Evolutionary conservation across 1,140 invertebrate genomes (phyloP), one percentile per base, ranked within the genome.

Genomic region (Coelopa frigida): DNA sequence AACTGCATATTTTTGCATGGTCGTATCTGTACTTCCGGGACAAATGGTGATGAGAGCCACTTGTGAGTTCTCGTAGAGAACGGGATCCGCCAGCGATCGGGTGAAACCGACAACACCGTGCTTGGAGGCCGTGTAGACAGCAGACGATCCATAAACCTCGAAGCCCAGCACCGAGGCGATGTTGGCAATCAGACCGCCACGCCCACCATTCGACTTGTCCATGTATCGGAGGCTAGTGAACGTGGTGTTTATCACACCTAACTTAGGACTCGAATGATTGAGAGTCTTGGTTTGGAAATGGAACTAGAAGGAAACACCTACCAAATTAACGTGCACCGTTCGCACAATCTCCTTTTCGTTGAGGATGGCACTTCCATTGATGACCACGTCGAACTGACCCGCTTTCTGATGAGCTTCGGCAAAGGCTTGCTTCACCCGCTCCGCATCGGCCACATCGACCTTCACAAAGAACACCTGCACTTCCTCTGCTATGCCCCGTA

Each of bases 131-230:
- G 41, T 40, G 52, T 73, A 73, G 6, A 66, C 51, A 1, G 73
- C 37, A 48, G 46, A 27, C 46, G 47, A 7, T 46, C 48, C 14
- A 54, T 47, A 22, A 11, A 26, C 18, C 29, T 55, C 40, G 35
- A 76, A 63, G 38, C 78, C 77, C 48, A 72, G 56, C 45, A 78
- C 72, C 5, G 79, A 79, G n/a, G 74, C 70, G 6, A 79, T 53
- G 43, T 81, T 82, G 3, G 80, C 71, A 18, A 82, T 73, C n/a
- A 75, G 72, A 18, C 76, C 78, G 45, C 79, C 79, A 14, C 61
- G 61, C 0, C 75, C 75, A 14, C 70, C 71, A 31, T 73, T 73
- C 26, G 77, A 68, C 49, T 64, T 76, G n/a, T 72, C 71, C 74
- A 80, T 75, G 27, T 36, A 42, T 11, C 27, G 18, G 12, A 50